Conservation (phyloP, 2,888 invertebrate genomes). For the Diachrysia chrysitis region DNA sequence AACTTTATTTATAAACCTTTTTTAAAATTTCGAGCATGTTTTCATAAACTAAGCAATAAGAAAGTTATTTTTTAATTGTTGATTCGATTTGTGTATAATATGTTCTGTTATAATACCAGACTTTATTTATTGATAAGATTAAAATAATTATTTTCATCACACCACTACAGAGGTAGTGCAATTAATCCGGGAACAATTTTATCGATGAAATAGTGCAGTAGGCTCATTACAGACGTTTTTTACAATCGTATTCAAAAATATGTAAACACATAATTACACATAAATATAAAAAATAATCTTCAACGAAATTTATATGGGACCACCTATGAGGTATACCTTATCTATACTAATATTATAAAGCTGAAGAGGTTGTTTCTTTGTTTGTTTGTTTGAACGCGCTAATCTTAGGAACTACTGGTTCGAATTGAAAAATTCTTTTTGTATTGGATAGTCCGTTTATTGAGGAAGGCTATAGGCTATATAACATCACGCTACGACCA, state of each 20-base stretch:
- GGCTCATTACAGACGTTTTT: neutral
- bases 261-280: neutral
- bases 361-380: too few species aligned
- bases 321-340: too few species aligned
- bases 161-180: neutral
- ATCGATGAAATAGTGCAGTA: neutral
- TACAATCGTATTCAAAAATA: constrained; percentile 1
- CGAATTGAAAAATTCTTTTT: too few species aligned
- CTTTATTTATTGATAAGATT: neutral
- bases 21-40: neutral
- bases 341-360: too few species aligned
- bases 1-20: too few species aligned
- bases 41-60: neutral
- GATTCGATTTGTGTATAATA: neutral
- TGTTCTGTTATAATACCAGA: neutral
- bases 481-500: too few species aligned
- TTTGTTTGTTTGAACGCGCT: too few species aligned
- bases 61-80: neutral
- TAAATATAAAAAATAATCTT: too few species aligned
- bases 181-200: neutral
- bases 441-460: too few species aligned
- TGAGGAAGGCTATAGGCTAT: too few species aligned
- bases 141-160: neutral
- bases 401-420: too few species aligned
- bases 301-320: too few species aligned